Evolutionary conservation across 2,113 vertebrate genomes (phyloP), one percentile per base, ranked within the genome.

Genomic region (Dendropsophus ebraccatus): DNA sequence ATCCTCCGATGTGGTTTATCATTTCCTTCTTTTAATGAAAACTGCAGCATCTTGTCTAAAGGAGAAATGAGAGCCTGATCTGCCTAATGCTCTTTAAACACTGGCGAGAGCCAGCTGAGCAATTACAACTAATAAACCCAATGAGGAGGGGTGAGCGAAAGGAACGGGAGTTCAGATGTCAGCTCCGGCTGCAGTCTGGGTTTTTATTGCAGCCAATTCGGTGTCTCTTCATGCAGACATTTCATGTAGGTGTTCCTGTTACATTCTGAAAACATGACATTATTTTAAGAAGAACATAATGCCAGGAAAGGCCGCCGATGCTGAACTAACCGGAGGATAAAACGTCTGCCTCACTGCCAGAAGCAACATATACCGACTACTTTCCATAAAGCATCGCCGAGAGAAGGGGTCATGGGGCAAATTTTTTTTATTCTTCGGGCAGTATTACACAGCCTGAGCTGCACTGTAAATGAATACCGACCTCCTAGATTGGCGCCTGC

Each of bases 11-110:
- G 84, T 47, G 75, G 73, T 80, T 80, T 72, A 73, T 72, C 37
- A 81, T 81, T 81, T 72, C 67, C 54, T 81, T 35, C 21, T 70
- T 35, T 72, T 81, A 81, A 87, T 81, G 74, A 87, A 87, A 87
- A 74, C 50, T 81, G 69, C 84, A 81, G 85, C 85, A 86, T 87
- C 78, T 81, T 73, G 76, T 87, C 67, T 73, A 4, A 69, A 70
- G 85, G 72, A 87, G 69, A 81, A 35, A 74, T 74, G 52, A 17
- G 50, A 47, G 32, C 37, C 77, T 73, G 78, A 87, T 81, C 77
- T 35, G 52, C 52, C 75, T 85, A 85, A 85, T 85, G 84, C 54
- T 62, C 69, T 81, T 87, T 81, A 87, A 87, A 81, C 67, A 60
- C 65, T 17, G 37, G 37, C 23, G 28, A 60, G 85, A 86, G 84